A percentile compares a stretch with the other conserved stretches of the same genome.
phyloP scores from a whole-genome alignment of 2,888 invertebrate species.

The Ischnura elegans region DNA sequence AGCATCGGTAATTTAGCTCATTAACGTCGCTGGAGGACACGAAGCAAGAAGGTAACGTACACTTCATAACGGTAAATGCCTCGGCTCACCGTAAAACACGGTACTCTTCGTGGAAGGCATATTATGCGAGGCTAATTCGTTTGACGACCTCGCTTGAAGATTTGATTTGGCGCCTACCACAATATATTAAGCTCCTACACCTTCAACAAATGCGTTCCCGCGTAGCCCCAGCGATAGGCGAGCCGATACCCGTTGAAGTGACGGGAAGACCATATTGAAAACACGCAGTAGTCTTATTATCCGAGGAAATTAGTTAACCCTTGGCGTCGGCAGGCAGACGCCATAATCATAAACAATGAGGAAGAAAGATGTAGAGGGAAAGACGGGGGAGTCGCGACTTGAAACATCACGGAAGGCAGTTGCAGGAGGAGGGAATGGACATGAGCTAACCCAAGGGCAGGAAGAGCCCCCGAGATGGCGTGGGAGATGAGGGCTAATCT shows the following conservation, averaged over 20 bases:
- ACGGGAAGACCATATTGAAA: neutral
- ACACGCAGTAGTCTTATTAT: neutral
- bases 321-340: neutral
- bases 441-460: constrained; percentile 21
- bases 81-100: neutral
- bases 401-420: neutral
- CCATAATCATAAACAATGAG: constrained; percentile 26
- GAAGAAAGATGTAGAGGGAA: neutral
- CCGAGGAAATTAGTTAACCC: neutral
- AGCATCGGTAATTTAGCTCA: no score
- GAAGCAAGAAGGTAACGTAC: no score
- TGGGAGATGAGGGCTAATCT: constrained; percentile 64
- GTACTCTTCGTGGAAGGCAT: neutral
- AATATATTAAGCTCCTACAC: neutral
- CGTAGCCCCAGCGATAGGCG: neutral
- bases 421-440: neutral
- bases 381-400: neutral
- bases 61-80: no score
- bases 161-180: neutral
- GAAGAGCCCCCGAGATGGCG: constrained; percentile 38
- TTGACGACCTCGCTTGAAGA: neutral
- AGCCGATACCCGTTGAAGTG: neutral
- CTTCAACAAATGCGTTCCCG: neutral
- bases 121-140: neutral
- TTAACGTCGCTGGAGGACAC: no score